These are phyloP conservation scores for Drusus annulatus DNA, from an alignment of 1,140 invertebrate genomes.

Conservation along the genomic window DNA sequence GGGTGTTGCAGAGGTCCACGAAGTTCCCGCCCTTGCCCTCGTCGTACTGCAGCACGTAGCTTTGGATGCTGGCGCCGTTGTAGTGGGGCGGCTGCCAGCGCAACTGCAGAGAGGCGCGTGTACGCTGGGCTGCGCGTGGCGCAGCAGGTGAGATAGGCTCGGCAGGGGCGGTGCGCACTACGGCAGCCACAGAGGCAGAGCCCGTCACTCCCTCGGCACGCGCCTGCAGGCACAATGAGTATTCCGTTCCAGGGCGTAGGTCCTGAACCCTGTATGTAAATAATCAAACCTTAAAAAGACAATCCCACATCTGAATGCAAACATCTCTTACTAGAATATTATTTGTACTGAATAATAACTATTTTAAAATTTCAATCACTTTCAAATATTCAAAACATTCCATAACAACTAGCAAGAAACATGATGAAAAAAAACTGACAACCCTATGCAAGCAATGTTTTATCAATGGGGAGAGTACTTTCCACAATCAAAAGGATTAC, in stretches of 20 bases:
- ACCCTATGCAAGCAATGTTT: too few relatives aligned
- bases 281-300: slow-evolving; percentile 5
- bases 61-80: slow-evolving; percentile 84
- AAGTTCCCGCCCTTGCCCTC: slow-evolving; percentile 79
- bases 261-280: slow-evolving; percentile 77
- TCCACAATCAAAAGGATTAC: too few relatives aligned
- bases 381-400: too few relatives aligned
- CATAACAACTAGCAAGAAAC: too few relatives aligned
- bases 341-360: too few relatives aligned
- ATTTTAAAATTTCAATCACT: too few relatives aligned
- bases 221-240: slow-evolving; percentile 81
- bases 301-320: too few relatives aligned
- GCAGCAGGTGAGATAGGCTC: slow-evolving; percentile 76
- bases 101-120: slow-evolving; percentile 75
- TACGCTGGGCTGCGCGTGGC: slow-evolving; percentile 74
- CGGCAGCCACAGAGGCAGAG: slow-evolving; percentile 69
- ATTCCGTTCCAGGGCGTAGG: slow-evolving; percentile 86
- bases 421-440: too few relatives aligned
- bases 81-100: slow-evolving; percentile 80
- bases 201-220: slow-evolving; percentile 70
- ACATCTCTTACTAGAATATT: too few relatives aligned
- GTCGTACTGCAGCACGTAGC: slow-evolving; percentile 87
- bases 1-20: slow-evolving; percentile 79
- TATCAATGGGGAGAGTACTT: too few relatives aligned
- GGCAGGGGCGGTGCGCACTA: slow-evolving; percentile 77